Base-by-base conservation (phyloP, 1,140 invertebrate species). In the Drosophila parabipectinata region DNA sequence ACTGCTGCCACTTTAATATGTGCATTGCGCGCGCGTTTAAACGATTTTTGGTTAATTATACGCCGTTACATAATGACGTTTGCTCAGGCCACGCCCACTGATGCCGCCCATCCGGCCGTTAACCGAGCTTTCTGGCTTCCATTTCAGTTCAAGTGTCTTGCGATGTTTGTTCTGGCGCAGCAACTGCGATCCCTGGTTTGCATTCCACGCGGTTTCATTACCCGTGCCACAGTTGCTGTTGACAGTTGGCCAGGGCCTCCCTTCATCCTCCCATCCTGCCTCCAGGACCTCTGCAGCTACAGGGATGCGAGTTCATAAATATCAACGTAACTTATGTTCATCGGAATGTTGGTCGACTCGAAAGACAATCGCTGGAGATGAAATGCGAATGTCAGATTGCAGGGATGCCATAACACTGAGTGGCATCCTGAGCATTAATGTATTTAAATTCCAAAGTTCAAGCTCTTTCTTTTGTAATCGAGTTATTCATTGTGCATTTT, bases 21-120 rank as follows among this genome's bases (percentile, higher is more conserved):
- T 71, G 68, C 67, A 61, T 80, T 88, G 72, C 58, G 41, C 37
- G 67, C 59, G 69, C 72, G 67, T 60, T 87, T 88, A 87, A 87
- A 83, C 79, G 79, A 79, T 87, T 83, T 87, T 88, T 61, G 83
- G 83, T 87, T 87, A 87, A 87, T 87, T 87, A 87, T 87, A 79
- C 72, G 72, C 72, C 71, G 72, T 75, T 79, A 64, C 83, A 79
- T 85, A 85, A 78, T 78, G 78, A 78, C 82, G 81, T 85, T 85
- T 85, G 73, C 50, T 26, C 82, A 71, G 77, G 64, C 61, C 52
- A 64, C 62, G 62, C 59, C 45, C 61, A 56, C 59, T 39, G 12
- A 9, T 39, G 39, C 18, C 52, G 10, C 34, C 62, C 66, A 69
- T 47, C 32, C 32, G 59, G 63, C 67, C 30, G 51, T 69, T 69